phyloP scores from a whole-genome alignment of 2,888 invertebrate species.

The Archaeoteleia sp. region DNA sequence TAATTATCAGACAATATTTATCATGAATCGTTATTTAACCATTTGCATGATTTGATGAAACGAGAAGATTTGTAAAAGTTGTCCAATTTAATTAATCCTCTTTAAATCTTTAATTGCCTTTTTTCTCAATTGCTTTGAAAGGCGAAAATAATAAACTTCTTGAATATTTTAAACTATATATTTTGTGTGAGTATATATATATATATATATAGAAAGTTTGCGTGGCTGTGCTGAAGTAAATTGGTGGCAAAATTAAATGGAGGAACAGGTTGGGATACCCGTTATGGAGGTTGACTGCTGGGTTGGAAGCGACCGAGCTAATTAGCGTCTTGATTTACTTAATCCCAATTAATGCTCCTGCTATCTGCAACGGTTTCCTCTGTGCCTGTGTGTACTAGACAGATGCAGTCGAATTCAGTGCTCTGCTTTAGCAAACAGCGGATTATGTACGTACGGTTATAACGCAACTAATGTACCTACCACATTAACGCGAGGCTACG shows the following conservation, averaged over 20 bases:
- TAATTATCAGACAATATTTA: no score
- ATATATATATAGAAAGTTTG: constrained; percentile 12
- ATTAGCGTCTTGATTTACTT: constrained; percentile 76
- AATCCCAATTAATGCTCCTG: constrained; percentile 74
- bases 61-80: no score
- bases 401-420: constrained; percentile 60
- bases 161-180: no score
- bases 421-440: constrained; percentile 69
- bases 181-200: no score
- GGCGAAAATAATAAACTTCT: no score
- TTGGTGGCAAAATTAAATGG: constrained; percentile 59
- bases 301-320: constrained; percentile 67
- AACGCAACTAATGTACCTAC: constrained; percentile 49
- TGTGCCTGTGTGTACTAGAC: constrained; percentile 44
- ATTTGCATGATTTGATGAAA: no score
- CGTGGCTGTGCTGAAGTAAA: constrained; percentile 44
- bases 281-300: constrained; percentile 45
- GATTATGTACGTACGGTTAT: constrained; percentile 71
- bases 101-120: no score
- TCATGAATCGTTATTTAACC: no score
- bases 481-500: constrained; percentile 39
- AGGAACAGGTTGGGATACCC: constrained; percentile 47
- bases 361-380: constrained; percentile 59
- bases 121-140: no score
- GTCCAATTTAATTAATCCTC: no score